Evolutionary conservation across 2,113 vertebrate genomes (phyloP), one percentile per base, ranked within the genome.

Genomic region (Syngnathoides biaculeatus): DNA sequence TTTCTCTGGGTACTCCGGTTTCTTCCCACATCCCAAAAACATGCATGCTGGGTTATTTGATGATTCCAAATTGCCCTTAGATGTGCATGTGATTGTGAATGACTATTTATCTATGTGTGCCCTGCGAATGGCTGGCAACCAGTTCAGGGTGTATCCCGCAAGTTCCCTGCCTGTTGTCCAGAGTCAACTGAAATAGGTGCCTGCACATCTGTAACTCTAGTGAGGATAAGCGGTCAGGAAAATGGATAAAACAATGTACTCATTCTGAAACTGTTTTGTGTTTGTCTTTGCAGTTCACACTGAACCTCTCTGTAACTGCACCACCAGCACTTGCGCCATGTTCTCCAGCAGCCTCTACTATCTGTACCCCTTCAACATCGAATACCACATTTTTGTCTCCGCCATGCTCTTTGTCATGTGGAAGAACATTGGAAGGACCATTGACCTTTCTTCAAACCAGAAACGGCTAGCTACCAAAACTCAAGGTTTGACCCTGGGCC

Each of bases 311-410:
- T 99, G 97, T 76, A 98, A 96, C 74, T 98, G 97, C 79, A 93
- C 93, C 0, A 93, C 89, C 26, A 88, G 83, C 14, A 91, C 94
- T 19, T 98, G 96, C 76, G 86, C 93, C 0, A 90, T 95, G 88
- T 92, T 98, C 85, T 93, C 93, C 50, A 93, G 92, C 42, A 94
- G 94, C 62, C 92, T 96, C 67, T 94, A 94, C 81, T 98, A 97
- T 71, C 93, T 99, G 2, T 98, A 95, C 66, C 97, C 97, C 12
- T 99, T 99, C 89, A 98, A 95, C 80, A 96, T 96, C 1, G 96
- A 99, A 79, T 99, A 98, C 76, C 97, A 99, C 90, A 97, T 99
- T 82, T 92, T 99, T 67, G 95, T 96, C 61, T 98, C 97, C 0
- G 97, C 92, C 0, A 93, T 97, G 93, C 91, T 99, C 57, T 98